phyloP scores from a whole-genome alignment of 64 coral and sea anemone genomes.

The Stichodactyla helianthus region DNA sequence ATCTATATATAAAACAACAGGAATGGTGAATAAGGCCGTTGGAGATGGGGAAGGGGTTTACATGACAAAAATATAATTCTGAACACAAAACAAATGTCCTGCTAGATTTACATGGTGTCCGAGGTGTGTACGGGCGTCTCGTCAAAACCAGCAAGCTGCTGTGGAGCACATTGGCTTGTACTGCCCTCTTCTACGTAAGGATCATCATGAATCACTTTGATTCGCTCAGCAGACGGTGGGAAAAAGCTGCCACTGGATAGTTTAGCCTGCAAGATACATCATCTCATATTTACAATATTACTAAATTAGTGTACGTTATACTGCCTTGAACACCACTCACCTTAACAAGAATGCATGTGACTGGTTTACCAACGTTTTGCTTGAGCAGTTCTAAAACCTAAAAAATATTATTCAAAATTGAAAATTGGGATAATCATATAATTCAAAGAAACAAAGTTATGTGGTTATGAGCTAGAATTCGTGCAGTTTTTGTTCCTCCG shows the following conservation, averaged over 20 bases:
- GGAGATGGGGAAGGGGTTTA: too few species aligned
- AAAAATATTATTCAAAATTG: not conserved
- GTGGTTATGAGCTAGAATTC: too few species aligned
- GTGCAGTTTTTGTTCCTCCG: too few species aligned
- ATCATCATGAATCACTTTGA: conserved; percentile 54
- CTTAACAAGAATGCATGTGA: conserved; percentile 70
- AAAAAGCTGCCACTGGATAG: conserved; percentile 50
- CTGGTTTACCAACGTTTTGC: conserved; percentile 64
- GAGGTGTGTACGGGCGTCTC: conserved; percentile 76
- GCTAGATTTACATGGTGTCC: conserved; percentile 70
- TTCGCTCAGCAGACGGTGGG: conserved; percentile 54
- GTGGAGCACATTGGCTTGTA: conserved; percentile 36
- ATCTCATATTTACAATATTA: not conserved
- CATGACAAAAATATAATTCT: too few species aligned
- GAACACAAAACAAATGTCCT: too few species aligned
- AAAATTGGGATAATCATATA: too few species aligned
- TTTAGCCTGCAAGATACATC: conserved; percentile 34
- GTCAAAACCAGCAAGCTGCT: conserved; percentile 70
- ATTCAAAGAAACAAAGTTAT: too few species aligned
- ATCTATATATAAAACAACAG: too few species aligned
- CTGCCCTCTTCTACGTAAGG: conserved; percentile 45
- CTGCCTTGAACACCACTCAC: conserved; percentile 3
- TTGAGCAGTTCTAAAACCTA: conserved; percentile 63
- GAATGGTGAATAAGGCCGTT: too few species aligned
- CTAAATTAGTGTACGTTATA: not conserved